These are phyloP conservation scores for Indicator maculatus DNA, from an alignment of 2,113 vertebrate genomes.

Conservation along the genomic window DNA sequence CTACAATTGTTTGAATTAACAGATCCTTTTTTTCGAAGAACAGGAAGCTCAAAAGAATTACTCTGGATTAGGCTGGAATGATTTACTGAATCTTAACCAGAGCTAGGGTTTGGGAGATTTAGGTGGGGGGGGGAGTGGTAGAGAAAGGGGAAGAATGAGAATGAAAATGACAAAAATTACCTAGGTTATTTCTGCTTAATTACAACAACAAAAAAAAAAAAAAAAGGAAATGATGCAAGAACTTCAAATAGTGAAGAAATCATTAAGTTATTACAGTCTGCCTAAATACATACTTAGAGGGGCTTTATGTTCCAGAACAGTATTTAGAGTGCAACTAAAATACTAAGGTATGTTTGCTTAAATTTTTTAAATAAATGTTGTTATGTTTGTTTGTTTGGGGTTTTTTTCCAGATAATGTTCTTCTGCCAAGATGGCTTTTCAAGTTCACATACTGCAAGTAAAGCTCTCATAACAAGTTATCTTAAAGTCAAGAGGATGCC, in stretches of 20 bases:
- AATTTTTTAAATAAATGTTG: not conserved
- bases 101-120: not conserved
- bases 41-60: not conserved
- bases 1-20: not conserved
- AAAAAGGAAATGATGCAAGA: constrained; percentile 23
- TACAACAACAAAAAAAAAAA: not conserved
- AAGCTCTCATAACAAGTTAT: not conserved
- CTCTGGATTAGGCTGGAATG: not conserved
- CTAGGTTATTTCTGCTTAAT: constrained; percentile 16
- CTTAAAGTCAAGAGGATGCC: not conserved
- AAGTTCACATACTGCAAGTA: not conserved
- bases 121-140: not conserved
- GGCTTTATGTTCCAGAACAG: not conserved
- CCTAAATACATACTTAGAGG: not conserved
- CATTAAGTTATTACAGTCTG: not conserved
- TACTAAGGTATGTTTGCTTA: constrained; percentile 1
- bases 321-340: constrained; percentile 38
- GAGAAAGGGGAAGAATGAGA: not conserved
- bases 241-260: constrained; percentile 4
- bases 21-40: not conserved
- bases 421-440: not conserved
- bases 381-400: not conserved
- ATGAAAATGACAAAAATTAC: constrained; percentile 25
- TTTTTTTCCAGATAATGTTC: not conserved
- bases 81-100: constrained; percentile 5